Base-by-base conservation (phyloP, 92 coral and sea anemone genomes). In the Umimayanthus kanabou region DNA sequence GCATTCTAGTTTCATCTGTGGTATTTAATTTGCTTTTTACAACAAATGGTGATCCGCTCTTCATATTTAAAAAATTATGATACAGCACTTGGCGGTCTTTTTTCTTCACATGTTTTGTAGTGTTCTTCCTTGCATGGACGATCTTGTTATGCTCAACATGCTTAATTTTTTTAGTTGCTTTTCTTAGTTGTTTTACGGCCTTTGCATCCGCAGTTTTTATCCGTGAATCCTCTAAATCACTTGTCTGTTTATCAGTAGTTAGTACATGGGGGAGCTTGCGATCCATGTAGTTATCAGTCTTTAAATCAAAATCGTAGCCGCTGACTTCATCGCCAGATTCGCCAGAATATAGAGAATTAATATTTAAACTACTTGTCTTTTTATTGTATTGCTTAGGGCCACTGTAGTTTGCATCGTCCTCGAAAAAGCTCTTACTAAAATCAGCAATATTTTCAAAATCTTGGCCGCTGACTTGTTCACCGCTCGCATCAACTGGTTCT, bases 11-110 rank as follows among this genome's bases (percentile, higher is more conserved):
- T 9, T 69, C 13, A 45, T 45, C 42, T 11, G 65, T 5, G 23
- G 10, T 71, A 18, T 83, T 67, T 45, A 43, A 47, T 29, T 83
- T 45, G 87, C 49, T 80, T 80, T 61, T 57, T 28, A 66, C 42
- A 47, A 22, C 77, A 45, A 18, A 15, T 25, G 74, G 70, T 29
- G 71, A 16, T 26, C 87, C 45, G 25, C 64, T 70, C 42, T 70
- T 83, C 6, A 37, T 58, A 45, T 58, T 18, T 57, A 9, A 58
- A 15, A 33, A 25, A 14, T 25, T 42, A 9, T 26, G 65, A 82
- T 67, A 45, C 43, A 82, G 8, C 64, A 42, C 15, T 16, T 67
- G 20, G 49, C 33, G 61, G 39, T 69, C 77, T 70, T 69, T 82
- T n/a, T 69, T 9, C 22, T 67, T 25, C 15, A 22, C 13, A 14